Conservation (phyloP, 2,113 vertebrate species). For the Brachyhypopomus occidentalis region DNA sequence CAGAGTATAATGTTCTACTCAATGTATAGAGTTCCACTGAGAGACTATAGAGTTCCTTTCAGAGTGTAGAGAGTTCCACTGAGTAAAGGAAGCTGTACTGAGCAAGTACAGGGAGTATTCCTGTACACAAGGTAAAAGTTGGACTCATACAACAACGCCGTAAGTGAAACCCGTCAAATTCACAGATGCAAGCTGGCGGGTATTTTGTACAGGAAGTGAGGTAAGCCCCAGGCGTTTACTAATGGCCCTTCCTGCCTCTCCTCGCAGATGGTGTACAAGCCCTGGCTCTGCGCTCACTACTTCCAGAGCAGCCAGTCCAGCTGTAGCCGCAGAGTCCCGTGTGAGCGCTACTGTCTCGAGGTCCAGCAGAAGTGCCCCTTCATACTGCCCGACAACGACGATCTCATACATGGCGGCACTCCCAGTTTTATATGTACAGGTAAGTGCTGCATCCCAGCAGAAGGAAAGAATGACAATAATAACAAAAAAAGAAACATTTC, state of each 20-base stretch:
- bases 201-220: neutral
- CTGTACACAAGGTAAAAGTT: no score
- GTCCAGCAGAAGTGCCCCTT: constrained; percentile 98
- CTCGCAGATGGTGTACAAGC: constrained; percentile 93
- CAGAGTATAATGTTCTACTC: no score
- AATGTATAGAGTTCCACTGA: no score
- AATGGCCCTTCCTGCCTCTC: constrained; percentile 11
- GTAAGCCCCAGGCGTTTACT: neutral
- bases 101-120: no score
- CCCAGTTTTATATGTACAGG: constrained; percentile 99
- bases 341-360: constrained; percentile 98
- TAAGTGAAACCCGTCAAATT: no score
- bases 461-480: neutral
- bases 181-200: neutral
- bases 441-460: constrained; percentile 56
- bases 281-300: constrained; percentile 99
- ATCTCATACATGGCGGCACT: constrained; percentile 97
- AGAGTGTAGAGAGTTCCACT: no score
- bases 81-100: no score
- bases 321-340: constrained; percentile 96
- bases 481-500: neutral
- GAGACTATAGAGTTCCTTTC: no score
- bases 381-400: constrained; percentile 97
- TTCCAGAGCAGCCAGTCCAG: constrained; percentile 96
- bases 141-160: no score